Conservation (phyloP, 1,140 invertebrate genomes). For the Andrena cerasifolii region DNA sequence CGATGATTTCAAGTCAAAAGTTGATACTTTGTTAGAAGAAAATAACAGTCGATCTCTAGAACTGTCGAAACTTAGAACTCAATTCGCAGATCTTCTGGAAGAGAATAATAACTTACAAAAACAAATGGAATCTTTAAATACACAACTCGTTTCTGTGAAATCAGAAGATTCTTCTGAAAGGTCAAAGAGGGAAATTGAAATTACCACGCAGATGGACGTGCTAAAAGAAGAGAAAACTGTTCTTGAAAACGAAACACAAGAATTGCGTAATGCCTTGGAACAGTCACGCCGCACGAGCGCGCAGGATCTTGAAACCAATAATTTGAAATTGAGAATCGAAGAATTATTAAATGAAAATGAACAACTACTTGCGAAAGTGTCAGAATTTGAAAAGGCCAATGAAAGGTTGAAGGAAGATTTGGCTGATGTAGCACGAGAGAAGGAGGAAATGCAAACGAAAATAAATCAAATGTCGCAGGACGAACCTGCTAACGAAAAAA, state of each 20-base stretch:
- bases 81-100: slow-evolving; percentile 35
- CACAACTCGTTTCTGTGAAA: slow-evolving; percentile 75
- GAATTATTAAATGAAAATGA: slow-evolving; percentile 64
- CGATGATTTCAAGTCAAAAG: slow-evolving; percentile 55
- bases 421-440: slow-evolving; percentile 68
- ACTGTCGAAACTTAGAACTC: slow-evolving; percentile 57
- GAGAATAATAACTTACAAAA: slow-evolving; percentile 73
- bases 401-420: slow-evolving; percentile 49
- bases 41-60: slow-evolving; percentile 73
- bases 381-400: slow-evolving; percentile 57
- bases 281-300: slow-evolving; percentile 35
- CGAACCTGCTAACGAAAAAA: slow-evolving; percentile 31
- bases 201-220: slow-evolving; percentile 36
- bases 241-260: slow-evolving; percentile 51
- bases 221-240: slow-evolving; percentile 49
- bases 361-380: slow-evolving; percentile 49
- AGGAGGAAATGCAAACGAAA: slow-evolving; percentile 74
- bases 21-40: slow-evolving; percentile 77
- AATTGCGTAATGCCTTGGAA: slow-evolving; percentile 43
- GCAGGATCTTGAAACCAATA: slow-evolving; percentile 53
- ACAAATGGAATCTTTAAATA: slow-evolving; percentile 81
- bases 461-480: slow-evolving; percentile 46
- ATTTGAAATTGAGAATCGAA: slow-evolving; percentile 64
- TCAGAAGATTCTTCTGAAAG: slow-evolving; percentile 1
- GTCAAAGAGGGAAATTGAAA: slow-evolving; percentile 19